A percentile compares a stretch with the other conserved stretches of the same genome.
Evolutionary conservation across 2,888 invertebrate species (phyloP).

Genomic region (Papilio protenor): DNA sequence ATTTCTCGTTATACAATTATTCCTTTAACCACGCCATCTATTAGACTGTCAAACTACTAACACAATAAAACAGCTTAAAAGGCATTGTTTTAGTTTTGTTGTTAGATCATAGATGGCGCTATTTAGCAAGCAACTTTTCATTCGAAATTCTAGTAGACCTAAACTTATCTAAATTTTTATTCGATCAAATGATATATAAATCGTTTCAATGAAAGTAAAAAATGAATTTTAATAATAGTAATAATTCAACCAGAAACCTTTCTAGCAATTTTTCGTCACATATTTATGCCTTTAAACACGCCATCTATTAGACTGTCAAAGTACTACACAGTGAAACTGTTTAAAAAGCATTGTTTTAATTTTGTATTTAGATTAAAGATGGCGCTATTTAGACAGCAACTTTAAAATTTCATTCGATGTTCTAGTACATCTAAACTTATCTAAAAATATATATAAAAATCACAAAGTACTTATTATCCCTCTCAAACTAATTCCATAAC

Average conservation of each 20-base stretch:
- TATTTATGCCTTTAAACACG: neutral
- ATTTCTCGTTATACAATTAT: neutral
- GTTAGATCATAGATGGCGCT: neutral
- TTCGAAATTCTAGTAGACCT: neutral
- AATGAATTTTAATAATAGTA: neutral
- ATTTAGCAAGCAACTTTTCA: neutral
- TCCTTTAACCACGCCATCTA: neutral
- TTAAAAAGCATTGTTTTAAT: neutral
- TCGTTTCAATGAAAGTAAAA: constrained; percentile 18
- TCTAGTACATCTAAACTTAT: neutral
- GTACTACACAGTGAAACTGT: neutral
- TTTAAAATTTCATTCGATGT: neutral
- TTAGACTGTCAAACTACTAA: neutral
- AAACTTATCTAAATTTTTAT: neutral
- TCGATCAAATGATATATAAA: constrained; percentile 24
- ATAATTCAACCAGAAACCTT: neutral
- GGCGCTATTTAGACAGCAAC: neutral
- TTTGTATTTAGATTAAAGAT: neutral
- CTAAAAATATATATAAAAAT: neutral
- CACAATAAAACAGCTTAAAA: neutral
- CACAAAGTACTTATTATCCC: neutral
- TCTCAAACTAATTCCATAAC: neutral
- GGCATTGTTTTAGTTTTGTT: neutral
- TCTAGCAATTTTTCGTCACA: neutral
- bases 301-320: neutral